Base-by-base conservation (phyloP, 2,797 vertebrate genomes). In the Ptychadena robeensis region DNA sequence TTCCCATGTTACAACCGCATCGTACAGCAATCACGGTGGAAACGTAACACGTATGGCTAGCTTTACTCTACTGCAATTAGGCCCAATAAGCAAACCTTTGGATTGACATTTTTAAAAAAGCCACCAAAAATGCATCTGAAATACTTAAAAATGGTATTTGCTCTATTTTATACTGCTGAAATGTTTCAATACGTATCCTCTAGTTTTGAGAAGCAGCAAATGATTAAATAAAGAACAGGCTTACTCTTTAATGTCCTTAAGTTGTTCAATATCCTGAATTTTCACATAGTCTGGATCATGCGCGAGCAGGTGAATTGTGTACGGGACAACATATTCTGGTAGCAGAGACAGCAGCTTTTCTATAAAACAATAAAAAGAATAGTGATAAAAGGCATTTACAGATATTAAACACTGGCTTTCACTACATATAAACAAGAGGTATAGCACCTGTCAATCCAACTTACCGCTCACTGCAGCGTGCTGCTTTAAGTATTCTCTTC, bases 231-330 rank as follows among this genome's bases (percentile, higher is more conserved):
- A 14, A 22, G 44, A 53, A 53, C 18, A 22, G 18, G 92, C 97
- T 96, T 93, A 99, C 98, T 99, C 97, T 95, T 98, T 98, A 88
- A 99, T 98, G 90, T 98, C 97, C 90, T 99, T 99, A 77, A 99
- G 96, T 89, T 99, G 97, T 87, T 99, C 97, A 9, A 98, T 96
- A 88, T 99, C 98, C 89, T 98, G 97, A 9, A 98, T 95, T 92
- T 98, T 99, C 86, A 98, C 94, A 73, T 98, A 99, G 93, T 99
- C 98, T 72, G 98, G 97, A 89, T 99, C 97, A 61, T 99, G 97
- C 12, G 97, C 96, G 90, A 99, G 94, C 82, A 99, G 96, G 90
- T 99, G 97, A 89, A 99, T 97, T 89, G 97, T 95, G 86, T 99
- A 99, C 35, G 97, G 97, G 89, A 99, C 97, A 91, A 98, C 97